A percentile compares a stretch with the other conserved stretches of the same genome.
phyloP scores from a whole-genome alignment of 2,113 vertebrate species.

The Hystrix brachyura region DNA sequence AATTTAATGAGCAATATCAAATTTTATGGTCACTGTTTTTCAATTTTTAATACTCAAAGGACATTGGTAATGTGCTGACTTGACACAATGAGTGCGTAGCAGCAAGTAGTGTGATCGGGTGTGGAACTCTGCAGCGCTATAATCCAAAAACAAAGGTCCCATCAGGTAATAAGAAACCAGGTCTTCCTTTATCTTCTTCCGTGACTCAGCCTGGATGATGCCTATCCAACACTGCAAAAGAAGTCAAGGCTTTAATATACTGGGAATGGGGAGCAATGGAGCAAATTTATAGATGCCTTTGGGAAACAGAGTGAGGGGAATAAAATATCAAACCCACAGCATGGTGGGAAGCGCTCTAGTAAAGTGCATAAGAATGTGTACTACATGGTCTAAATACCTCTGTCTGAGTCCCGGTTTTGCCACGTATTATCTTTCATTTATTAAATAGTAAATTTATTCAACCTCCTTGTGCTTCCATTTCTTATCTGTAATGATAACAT shows the following conservation, averaged over 20 bases:
- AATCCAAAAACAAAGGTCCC: constrained; percentile 58
- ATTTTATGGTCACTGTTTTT: constrained; percentile 80
- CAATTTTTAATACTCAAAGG: constrained; percentile 68
- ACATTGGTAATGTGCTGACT: constrained; percentile 73
- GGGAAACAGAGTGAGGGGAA: not conserved
- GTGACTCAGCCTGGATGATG: not conserved
- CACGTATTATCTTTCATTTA: not conserved
- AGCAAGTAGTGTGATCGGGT: constrained; percentile 2
- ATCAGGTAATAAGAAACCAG: constrained; percentile 56
- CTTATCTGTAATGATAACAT: not conserved
- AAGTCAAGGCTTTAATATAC: constrained; percentile 1
- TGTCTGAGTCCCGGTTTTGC: not conserved
- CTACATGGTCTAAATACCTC: not conserved
- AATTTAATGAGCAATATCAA: constrained; percentile 79
- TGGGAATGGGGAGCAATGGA: not conserved
- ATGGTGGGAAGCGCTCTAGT: not conserved
- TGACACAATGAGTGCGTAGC: not conserved
- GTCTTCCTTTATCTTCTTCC: not conserved
- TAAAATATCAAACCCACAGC: not conserved
- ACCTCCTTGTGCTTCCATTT: not conserved
- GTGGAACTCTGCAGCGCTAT: not conserved
- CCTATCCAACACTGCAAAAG: not conserved
- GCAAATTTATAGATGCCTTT: not conserved
- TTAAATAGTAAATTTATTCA: not conserved
- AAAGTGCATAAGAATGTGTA: fast-evolving